Evolutionary conservation across 2,888 invertebrate species (phyloP), one percentile per base, ranked within the genome.

Genomic region (Agrypnus murinus): DNA sequence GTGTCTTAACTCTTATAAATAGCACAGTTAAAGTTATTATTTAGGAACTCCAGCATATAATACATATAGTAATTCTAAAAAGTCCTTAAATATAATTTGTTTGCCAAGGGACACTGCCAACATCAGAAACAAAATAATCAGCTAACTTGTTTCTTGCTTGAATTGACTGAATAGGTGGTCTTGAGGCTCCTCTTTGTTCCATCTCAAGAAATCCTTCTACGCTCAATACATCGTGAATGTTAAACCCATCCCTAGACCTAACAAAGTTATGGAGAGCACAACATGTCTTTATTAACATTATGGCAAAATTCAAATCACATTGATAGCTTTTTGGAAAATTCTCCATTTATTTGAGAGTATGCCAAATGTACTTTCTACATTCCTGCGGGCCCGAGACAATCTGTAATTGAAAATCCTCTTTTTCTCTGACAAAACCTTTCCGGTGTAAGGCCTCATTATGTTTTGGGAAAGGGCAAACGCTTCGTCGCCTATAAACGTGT

Each of bases 301-400:
- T 43, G 8, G 43, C 43, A 5, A 43, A 12, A 43, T n/a, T 12
- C 12, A 43, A 43, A n/a, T 43, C 43, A 43, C n/a, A n/a, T n/a
- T n/a, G n/a, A 40, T 40, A 40, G n/a, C 40, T 40, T 40, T 40
- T 40, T 40, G n/a, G 40, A 55, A 7, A 32, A 55, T 55, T 55
- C 36, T 55, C 34, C 55, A 55, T 55, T 55, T 55, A 14, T 31
- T 32, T 9, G 32, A 32, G 14, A 55, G 32, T 32, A 55, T 55
- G 31, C 34, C 55, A 36, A 34, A 55, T 32, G 32, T 14, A 14
- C 55, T 12, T 14, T 55, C 55, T n/a, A 55, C 34, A 32, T 19
- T n/a, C 10, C 50, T 19, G 2, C 50, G 32, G 31, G 15, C 55
- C 12, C 32, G 55, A 12, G 55, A 55, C 12, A 53, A 25, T 12